Conservation (phyloP, 2,888 invertebrate species). For the Elaeidobius kamerunicus region DNA sequence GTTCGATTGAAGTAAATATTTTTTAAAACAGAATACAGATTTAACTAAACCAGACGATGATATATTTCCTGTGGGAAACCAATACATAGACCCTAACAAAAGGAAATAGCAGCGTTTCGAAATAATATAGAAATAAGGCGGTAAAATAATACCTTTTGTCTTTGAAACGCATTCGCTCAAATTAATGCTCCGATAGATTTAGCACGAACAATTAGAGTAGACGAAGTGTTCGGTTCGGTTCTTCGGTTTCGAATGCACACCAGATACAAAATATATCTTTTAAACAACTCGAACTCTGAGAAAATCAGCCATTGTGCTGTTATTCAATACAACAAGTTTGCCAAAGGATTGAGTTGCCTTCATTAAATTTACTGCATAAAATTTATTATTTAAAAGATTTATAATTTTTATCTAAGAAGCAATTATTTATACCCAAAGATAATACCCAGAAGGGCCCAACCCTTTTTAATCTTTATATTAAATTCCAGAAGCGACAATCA, state of each 20-base stretch:
- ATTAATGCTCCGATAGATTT: conserved; percentile 33
- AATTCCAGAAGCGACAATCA: conserved; percentile 8
- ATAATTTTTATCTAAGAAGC: too few species aligned
- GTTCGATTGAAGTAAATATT: too few species aligned
- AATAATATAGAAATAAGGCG: conserved; percentile 26
- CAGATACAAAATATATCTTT: conserved; percentile 1
- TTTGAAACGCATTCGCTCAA: conserved; percentile 27
- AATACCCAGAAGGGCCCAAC: too few species aligned
- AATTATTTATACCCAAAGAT: too few species aligned
- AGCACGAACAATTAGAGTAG: conserved; percentile 26
- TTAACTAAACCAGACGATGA: background rate
- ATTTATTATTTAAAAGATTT: too few species aligned
- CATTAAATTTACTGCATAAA: background rate
- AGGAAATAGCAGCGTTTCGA: conserved; percentile 15
- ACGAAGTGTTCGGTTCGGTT: conserved; percentile 18
- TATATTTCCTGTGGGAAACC: conserved; percentile 22
- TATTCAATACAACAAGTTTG: background rate
- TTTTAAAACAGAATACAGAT: too few species aligned
- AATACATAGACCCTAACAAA: conserved; percentile 23
- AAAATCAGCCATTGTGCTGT: background rate
- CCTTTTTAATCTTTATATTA: too few species aligned
- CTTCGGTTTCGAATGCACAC: conserved; percentile 8
- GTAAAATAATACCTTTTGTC: conserved; percentile 31
- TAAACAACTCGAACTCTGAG: background rate
- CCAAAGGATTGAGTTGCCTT: background rate